Evolutionary conservation across 2,797 vertebrate genomes (phyloP).

Genomic region (Eleutherodactylus coqui): DNA sequence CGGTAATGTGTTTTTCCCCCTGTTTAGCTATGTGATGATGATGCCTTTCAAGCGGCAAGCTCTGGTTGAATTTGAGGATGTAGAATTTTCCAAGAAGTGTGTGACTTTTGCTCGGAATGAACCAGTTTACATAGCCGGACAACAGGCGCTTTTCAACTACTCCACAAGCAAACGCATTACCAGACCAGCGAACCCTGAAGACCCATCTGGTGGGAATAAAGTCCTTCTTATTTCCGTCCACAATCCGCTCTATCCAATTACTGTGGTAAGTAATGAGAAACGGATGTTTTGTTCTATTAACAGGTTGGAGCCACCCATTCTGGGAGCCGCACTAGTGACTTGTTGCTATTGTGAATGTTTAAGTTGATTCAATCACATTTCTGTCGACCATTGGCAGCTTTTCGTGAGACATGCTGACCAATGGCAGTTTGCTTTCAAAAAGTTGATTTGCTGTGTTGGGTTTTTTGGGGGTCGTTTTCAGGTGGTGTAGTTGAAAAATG

Average conservation of each 20-base stretch:
- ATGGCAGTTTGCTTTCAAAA: too few relatives aligned
- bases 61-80: constrained; percentile 92
- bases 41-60: constrained; percentile 98
- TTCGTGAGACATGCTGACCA: too few relatives aligned
- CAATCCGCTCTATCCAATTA: constrained; percentile 97
- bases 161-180: constrained; percentile 97
- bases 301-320: too few relatives aligned
- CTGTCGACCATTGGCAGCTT: too few relatives aligned
- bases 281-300: background rate
- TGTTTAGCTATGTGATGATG: constrained; percentile 95
- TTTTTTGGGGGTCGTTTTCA: too few relatives aligned
- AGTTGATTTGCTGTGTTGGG: too few relatives aligned
- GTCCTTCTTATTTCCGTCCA: constrained; percentile 95
- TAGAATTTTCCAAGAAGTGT: constrained; percentile 91
- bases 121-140: constrained; percentile 92
- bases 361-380: too few relatives aligned
- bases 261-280: constrained; percentile 84
- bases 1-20: background rate
- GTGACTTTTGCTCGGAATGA: constrained; percentile 89
- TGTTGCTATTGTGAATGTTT: too few relatives aligned
- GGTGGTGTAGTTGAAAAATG: too few relatives aligned
- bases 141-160: constrained; percentile 97
- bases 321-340: background rate
- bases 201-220: constrained; percentile 96
- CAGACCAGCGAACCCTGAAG: constrained; percentile 91